These are phyloP conservation scores for Saccopteryx leptura DNA, from an alignment of 2,113 vertebrate species.

Conservation along the genomic window DNA sequence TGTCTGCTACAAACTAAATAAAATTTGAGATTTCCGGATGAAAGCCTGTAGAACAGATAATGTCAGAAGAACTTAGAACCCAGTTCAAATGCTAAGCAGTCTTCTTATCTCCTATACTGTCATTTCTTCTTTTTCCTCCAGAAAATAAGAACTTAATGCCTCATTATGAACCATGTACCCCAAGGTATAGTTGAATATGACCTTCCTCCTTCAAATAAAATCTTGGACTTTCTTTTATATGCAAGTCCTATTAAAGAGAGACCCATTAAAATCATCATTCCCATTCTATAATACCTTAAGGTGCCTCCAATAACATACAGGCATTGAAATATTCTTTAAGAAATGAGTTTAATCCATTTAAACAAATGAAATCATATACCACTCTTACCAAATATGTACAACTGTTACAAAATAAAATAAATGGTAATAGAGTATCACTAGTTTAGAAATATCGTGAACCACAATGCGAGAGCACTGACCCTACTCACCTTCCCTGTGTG, in stretches of 20 bases:
- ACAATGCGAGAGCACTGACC: background rate
- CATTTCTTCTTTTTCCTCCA: background rate
- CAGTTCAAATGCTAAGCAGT: background rate
- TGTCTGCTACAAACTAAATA: background rate
- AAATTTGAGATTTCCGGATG: background rate
- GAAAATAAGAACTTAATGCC: background rate
- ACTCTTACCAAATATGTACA: background rate
- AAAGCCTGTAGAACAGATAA: background rate
- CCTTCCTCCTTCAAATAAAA: background rate
- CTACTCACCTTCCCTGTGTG: background rate
- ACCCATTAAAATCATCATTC: background rate
- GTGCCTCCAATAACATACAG: background rate
- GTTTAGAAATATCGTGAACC: background rate
- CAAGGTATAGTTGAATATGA: background rate
- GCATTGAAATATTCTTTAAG: background rate
- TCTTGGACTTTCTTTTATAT: background rate
- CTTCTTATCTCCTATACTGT: background rate
- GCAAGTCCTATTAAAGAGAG: background rate
- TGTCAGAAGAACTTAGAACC: background rate
- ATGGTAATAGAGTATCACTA: background rate
- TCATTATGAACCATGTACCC: background rate
- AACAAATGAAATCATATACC: background rate
- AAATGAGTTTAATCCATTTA: background rate
- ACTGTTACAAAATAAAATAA: conserved; percentile 37
- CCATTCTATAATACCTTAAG: background rate